phyloP scores from a whole-genome alignment of 2,888 invertebrate species.

The Clepsis dumicolana region DNA sequence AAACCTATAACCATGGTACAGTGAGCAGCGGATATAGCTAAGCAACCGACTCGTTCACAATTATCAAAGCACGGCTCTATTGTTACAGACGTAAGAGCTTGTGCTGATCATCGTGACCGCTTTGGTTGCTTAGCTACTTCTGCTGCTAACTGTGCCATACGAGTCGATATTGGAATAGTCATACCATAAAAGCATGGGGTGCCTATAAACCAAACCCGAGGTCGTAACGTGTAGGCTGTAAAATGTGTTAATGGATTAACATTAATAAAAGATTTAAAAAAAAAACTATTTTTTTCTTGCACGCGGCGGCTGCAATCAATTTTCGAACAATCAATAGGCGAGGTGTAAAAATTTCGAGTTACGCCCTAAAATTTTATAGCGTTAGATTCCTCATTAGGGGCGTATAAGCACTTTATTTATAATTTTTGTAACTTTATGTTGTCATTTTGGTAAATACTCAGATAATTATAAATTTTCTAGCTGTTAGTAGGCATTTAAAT shows the following conservation, averaged over 20 bases:
- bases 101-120: no score
- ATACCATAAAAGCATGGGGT: slow-evolving; percentile 59
- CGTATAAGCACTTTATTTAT: neutral
- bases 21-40: no score
- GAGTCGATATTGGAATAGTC: slow-evolving; percentile 61
- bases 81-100: no score
- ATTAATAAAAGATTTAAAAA: slow-evolving; percentile 60
- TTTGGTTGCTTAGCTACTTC: no score
- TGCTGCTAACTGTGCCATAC: slow-evolving; percentile 52
- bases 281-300: neutral
- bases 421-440: no score
- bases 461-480: no score
- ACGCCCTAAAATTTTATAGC: neutral
- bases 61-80: no score
- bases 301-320: neutral
- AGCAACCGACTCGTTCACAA: no score
- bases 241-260: slow-evolving; percentile 77
- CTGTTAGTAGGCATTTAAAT: no score
- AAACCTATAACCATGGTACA: no score
- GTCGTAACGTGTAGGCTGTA: slow-evolving; percentile 70
- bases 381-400: neutral
- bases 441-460: no score
- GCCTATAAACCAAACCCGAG: slow-evolving; percentile 69
- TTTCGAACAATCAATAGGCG: neutral
- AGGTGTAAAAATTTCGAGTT: neutral